Evolutionary conservation across 1,140 invertebrate genomes (phyloP).

Genomic region (Hypsibius dujardini): DNA sequence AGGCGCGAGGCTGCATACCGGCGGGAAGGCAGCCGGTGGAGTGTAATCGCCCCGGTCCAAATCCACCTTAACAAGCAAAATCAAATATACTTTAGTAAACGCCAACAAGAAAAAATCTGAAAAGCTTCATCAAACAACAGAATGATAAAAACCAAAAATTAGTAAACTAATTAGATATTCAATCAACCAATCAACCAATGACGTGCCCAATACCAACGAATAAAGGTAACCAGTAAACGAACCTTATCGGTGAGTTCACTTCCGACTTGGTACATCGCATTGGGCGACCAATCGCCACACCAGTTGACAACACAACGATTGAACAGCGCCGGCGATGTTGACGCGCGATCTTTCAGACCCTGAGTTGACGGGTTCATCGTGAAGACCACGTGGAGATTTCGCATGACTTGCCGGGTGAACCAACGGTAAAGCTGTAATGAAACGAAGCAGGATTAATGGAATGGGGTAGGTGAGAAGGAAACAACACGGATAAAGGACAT

Average conservation of each 20-base stretch:
- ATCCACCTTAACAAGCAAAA: too few relatives aligned
- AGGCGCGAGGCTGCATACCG: conserved; percentile 58
- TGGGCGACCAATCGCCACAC: conserved; percentile 99
- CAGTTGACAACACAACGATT: conserved; percentile 97
- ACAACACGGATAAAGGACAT: too few relatives aligned
- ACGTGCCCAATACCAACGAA: too few relatives aligned
- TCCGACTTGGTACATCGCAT: conserved; percentile 80
- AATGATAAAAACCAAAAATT: too few relatives aligned
- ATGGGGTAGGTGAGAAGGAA: too few relatives aligned
- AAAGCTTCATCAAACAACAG: too few relatives aligned
- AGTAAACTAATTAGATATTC: too few relatives aligned
- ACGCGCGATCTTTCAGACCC: conserved; percentile 88
- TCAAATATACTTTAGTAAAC: too few relatives aligned
- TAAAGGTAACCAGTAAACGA: too few relatives aligned
- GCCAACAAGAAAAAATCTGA: too few relatives aligned
- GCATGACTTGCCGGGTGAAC: conserved; percentile 97
- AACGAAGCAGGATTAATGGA: too few relatives aligned
- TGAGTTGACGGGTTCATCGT: conserved; percentile 99
- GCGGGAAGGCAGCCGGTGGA: conserved; percentile 68
- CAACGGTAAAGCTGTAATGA: conserved; percentile 96
- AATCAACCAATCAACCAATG: too few relatives aligned
- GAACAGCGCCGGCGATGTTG: conserved; percentile 94
- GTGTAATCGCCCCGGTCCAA: conserved; percentile 61
- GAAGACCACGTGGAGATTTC: conserved; percentile 96
- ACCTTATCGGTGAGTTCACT: conserved; percentile 67